These are phyloP conservation scores for Anser cygnoides DNA, from an alignment of 2,113 vertebrate genomes.

Conservation along the genomic window DNA sequence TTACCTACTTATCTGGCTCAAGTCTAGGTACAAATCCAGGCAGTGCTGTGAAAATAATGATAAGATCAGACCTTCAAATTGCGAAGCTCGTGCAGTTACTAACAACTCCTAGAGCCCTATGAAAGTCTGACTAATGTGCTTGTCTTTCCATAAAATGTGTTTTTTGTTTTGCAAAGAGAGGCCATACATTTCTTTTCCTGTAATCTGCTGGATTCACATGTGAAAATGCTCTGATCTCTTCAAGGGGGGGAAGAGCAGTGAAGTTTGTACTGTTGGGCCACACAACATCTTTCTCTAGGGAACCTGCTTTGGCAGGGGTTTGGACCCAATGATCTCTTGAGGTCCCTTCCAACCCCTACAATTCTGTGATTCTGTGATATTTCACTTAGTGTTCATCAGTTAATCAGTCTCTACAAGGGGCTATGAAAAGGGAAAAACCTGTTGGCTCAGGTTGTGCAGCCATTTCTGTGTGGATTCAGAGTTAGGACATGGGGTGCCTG, in stretches of 20 bases:
- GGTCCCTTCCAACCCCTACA: too few species aligned
- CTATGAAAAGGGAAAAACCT: neutral
- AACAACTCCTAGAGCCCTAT: neutral
- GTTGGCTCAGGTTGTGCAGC: neutral
- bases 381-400: neutral
- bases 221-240: neutral
- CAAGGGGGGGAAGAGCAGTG: neutral
- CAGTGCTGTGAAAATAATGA: neutral
- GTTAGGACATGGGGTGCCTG: neutral
- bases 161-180: neutral
- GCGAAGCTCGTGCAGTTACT: neutral
- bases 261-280: neutral
- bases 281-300: neutral
- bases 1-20: neutral
- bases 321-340: too few species aligned
- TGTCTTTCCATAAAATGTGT: neutral
- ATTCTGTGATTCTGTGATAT: too few species aligned
- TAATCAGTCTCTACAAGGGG: neutral
- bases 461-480: neutral
- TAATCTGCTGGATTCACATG: neutral
- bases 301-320: too few species aligned
- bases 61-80: neutral
- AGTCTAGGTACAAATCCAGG: neutral
- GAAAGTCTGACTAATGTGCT: neutral
- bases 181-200: neutral